Evolutionary conservation across 2,888 invertebrate species (phyloP).

Genomic region (Hoplodrina blanda): DNA sequence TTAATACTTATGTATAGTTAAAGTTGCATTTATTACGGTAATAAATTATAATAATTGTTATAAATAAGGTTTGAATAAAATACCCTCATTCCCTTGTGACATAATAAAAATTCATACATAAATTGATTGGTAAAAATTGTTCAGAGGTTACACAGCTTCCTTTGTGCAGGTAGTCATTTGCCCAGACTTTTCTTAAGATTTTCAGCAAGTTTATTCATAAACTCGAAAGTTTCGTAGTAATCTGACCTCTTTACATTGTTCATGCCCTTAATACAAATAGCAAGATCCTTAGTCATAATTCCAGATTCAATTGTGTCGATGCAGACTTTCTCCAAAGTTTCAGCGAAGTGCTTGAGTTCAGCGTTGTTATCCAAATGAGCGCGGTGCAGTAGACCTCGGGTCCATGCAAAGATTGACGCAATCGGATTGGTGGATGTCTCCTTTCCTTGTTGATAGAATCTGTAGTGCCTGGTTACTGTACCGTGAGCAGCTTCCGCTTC

Average conservation of each 20-base stretch:
- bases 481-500: slow-evolving; percentile 99
- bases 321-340: slow-evolving; percentile 97
- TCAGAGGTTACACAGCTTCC: slow-evolving; percentile 78
- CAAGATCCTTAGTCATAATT: slow-evolving; percentile 99
- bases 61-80: slow-evolving; percentile 70
- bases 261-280: slow-evolving; percentile 99
- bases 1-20: slow-evolving; percentile 43
- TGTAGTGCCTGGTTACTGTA: slow-evolving; percentile 97
- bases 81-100: slow-evolving; percentile 78
- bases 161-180: slow-evolving; percentile 84
- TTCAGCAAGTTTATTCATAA: slow-evolving; percentile 98
- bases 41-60: slow-evolving; percentile 79
- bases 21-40: slow-evolving; percentile 69
- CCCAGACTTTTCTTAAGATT: slow-evolving; percentile 93
- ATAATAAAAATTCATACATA: slow-evolving; percentile 62
- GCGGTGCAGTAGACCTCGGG: slow-evolving; percentile 97
- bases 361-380: slow-evolving; percentile 97
- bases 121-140: slow-evolving; percentile 59
- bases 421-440: slow-evolving; percentile 99
- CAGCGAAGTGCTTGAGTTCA: slow-evolving; percentile 94
- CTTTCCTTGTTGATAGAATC: slow-evolving; percentile 97
- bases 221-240: slow-evolving; percentile 99
- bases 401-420: slow-evolving; percentile 99
- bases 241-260: slow-evolving; percentile 94
- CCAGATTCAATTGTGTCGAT: slow-evolving; percentile 98